Conservation (phyloP, 2,113 vertebrate genomes). For the Phasianus colchicus region DNA sequence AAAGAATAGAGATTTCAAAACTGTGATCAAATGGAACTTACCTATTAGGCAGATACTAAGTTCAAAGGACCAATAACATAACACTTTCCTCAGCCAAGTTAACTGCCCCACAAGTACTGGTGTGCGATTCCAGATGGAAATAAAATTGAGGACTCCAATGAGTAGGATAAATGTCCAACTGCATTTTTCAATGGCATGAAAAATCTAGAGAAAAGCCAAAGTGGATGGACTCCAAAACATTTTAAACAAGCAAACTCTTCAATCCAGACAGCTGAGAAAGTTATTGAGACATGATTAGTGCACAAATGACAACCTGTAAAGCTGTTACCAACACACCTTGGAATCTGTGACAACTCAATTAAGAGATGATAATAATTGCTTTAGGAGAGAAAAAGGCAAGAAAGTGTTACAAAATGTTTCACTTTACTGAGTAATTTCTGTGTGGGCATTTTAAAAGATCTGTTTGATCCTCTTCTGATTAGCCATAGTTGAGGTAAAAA, state of each 20-base stretch:
- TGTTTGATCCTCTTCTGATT: not conserved
- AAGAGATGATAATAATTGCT: not conserved
- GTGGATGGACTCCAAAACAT: conserved; percentile 14
- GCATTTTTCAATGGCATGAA: not conserved
- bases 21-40: not conserved
- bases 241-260: conserved; percentile 17
- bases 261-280: conserved; percentile 25
- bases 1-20: not conserved
- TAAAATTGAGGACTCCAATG: not conserved
- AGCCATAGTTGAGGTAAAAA: not conserved
- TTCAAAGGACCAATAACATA: not conserved
- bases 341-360: not conserved
- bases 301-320: not conserved
- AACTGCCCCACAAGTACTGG: not conserved
- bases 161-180: not conserved
- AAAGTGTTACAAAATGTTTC: not conserved
- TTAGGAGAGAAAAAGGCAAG: not conserved
- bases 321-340: not conserved
- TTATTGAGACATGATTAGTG: not conserved
- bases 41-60: not conserved
- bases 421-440: not conserved
- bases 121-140: conserved; percentile 7
- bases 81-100: not conserved
- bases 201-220: conserved; percentile 29
- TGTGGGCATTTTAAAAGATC: not conserved